A percentile compares a stretch with the other conserved stretches of the same genome.
Conservation (phyloP, 2,888 invertebrate species). For the Ennomos erosarius region DNA sequence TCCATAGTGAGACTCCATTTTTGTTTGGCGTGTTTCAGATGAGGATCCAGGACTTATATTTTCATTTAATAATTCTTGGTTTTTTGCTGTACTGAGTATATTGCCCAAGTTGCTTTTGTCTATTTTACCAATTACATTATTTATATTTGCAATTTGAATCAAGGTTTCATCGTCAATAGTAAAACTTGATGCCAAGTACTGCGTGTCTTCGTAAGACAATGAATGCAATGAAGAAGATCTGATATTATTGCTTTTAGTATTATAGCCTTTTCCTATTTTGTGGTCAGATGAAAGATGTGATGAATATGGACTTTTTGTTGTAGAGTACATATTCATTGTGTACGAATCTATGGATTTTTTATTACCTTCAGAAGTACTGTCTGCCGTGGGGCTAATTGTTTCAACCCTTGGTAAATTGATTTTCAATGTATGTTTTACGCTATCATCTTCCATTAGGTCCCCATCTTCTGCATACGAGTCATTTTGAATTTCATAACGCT, state of each 20-base stretch:
- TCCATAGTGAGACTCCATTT: constrained; percentile 50
- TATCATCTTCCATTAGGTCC: constrained; percentile 47
- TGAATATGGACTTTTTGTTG: constrained; percentile 42
- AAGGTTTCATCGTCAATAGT: constrained; percentile 22
- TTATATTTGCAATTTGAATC: constrained; percentile 22
- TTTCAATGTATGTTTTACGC: constrained; percentile 54
- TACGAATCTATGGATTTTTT: constrained; percentile 60
- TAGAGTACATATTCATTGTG: constrained; percentile 46
- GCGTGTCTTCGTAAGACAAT: constrained; percentile 41
- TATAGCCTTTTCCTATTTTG: constrained; percentile 35
- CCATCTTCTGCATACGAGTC: constrained; percentile 41
- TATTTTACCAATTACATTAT: constrained; percentile 8
- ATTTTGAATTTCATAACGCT: constrained; percentile 16
- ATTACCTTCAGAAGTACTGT: constrained; percentile 50
- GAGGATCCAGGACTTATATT: background rate
- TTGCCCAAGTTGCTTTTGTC: constrained; percentile 18
- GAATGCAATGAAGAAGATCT: constrained; percentile 42
- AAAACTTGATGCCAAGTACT: constrained; percentile 31
- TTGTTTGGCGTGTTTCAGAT: background rate
- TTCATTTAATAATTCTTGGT: background rate
- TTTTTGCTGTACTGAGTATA: background rate
- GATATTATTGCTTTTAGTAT: constrained; percentile 23
- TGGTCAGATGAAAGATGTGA: constrained; percentile 41
- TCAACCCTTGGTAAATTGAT: constrained; percentile 60
- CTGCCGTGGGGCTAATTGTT: constrained; percentile 50